Percentiles rank a stretch among this genome's conserved stretches.
Evolutionary conservation across 2,113 vertebrate genomes (phyloP).

Genomic region (Willisornis vidua): DNA sequence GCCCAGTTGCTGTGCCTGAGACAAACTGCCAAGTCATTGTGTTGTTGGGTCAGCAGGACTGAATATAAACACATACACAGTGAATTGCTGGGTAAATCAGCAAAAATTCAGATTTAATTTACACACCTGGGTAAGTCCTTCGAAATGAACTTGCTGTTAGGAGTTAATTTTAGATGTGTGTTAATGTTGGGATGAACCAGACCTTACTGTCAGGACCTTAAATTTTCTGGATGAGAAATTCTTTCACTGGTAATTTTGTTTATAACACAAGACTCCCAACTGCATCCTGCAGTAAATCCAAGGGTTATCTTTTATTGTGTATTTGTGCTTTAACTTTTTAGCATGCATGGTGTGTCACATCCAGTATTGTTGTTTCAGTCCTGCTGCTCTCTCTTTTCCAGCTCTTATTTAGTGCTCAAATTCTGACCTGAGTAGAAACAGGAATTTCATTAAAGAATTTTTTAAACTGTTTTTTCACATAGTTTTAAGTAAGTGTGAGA

Average conservation of each 20-base stretch:
- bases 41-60: neutral
- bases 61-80: accelerated
- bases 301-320: neutral
- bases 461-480: accelerated
- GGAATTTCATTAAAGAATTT: neutral
- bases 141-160: neutral
- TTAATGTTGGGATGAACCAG: neutral
- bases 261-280: neutral
- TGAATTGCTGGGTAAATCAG: neutral
- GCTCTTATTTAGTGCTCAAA: accelerated
- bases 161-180: accelerated
- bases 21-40: neutral
- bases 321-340: neutral
- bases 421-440: accelerated
- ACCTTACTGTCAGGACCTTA: neutral
- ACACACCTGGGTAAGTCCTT: accelerated
- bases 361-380: neutral
- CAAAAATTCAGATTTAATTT: neutral
- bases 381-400: neutral
- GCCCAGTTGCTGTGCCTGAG: neutral
- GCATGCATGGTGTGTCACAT: accelerated
- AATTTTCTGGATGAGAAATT: neutral
- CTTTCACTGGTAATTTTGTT: neutral
- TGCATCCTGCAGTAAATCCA: neutral
- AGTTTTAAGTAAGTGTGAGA: neutral